Evolutionary conservation across 2,888 invertebrate genomes (phyloP), one percentile per base, ranked within the genome.

Genomic region (Mycalesis mineus): DNA sequence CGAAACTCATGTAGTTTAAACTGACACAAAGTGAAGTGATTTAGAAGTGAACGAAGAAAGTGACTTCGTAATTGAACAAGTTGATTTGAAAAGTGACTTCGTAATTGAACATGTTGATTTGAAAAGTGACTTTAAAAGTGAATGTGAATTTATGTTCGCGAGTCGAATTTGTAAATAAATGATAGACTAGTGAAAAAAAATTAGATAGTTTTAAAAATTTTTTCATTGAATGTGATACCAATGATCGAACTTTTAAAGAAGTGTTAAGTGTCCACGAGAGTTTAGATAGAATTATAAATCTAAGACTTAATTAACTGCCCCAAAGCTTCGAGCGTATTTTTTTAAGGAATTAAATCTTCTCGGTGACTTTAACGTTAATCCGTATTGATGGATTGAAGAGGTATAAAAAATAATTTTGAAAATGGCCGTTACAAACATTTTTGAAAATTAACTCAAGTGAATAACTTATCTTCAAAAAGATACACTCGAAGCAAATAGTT

Each of bases 191-290:
- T 71, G 74, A 80, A 58, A 13, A 14, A n/a, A 79, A 69, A 80
- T 84, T 86, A 86, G 86, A 84, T 86, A 86, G 85, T 76, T 69
- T 76, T 75, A 71, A 75, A 75, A 74, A 73, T 52, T 51, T 39
- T 50, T 80, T 81, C 76, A 84, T 80, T 84, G 75, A 85, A 78
- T 86, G 86, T 86, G 86, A 87, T 85, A 86, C 73, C 68, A 70
- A 72, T 65, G 75, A 77, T 69, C 71, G 78, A 74, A 75, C 72
- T 74, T 58, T 70, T 62, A 61, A 65, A 58, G 13, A 47, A 55
- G 61, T 49, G 49, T 66, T 71, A 54, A 67, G 72, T 74, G 73
- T 77, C 74, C 77, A 77, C 70, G 65, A 15, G 68, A 65, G 44
- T 45, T 68, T 75, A 75, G 77, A 75, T 75, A 75, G 73, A 67